A percentile compares a stretch with the other conserved stretches of the same genome.
These are phyloP conservation scores for Diaperis boleti DNA, from an alignment of 2,888 invertebrate species.

Conservation along the genomic window DNA sequence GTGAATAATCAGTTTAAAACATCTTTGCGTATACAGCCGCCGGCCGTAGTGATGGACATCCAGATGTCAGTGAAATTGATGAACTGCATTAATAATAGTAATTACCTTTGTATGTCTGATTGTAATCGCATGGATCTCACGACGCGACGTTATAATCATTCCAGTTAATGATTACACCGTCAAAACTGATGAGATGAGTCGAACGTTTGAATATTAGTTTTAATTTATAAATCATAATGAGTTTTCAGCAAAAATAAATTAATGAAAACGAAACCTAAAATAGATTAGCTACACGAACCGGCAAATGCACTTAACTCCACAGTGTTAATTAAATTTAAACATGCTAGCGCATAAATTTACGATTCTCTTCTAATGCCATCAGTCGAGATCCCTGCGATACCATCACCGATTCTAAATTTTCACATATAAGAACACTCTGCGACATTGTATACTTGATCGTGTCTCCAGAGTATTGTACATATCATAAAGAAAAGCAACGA, in stretches of 20 bases:
- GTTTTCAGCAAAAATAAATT: no score
- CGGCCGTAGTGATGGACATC: conserved; percentile 45
- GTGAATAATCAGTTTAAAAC: conserved; percentile 31
- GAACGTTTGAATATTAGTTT: no score
- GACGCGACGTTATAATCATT: conserved; percentile 37
- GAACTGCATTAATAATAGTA: conserved; percentile 51
- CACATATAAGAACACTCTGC: conserved; percentile 29
- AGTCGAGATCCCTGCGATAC: conserved; percentile 16
- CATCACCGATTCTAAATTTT: conserved; percentile 22
- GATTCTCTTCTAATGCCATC: no score
- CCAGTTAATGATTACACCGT: conserved; percentile 6
- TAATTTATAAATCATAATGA: no score
- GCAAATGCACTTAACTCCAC: conserved; percentile 3
- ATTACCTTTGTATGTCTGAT: conserved; percentile 48
- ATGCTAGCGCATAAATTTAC: neutral
- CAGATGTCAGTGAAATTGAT: conserved; percentile 52
- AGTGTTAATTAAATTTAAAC: conserved; percentile 13
- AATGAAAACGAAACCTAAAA: no score
- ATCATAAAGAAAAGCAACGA: conserved; percentile 52
- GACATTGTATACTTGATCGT: conserved; percentile 26
- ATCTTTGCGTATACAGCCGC: conserved; percentile 7
- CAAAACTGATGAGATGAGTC: neutral
- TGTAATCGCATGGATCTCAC: conserved; percentile 49
- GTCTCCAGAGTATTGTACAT: conserved; percentile 52
- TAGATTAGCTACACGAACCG: conserved; percentile 1